Evolutionary conservation across 2,888 invertebrate species (phyloP), one percentile per base, ranked within the genome.

Genomic region (Dolomedes plantarius): DNA sequence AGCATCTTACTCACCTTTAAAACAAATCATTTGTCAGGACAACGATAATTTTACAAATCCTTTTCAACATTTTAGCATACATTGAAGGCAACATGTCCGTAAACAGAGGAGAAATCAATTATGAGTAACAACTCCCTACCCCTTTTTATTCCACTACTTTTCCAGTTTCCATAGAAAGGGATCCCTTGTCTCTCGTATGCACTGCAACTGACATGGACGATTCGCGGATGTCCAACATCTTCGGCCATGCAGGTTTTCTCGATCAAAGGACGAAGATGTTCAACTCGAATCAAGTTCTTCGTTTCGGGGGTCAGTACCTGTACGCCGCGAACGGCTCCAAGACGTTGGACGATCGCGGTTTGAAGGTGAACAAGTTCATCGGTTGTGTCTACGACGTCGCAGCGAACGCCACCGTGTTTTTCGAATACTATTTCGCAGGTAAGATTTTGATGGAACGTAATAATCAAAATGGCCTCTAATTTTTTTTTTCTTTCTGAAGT

Each of bases 381-480:
- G 87, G 82, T 0, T 87, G 87, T 74, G 3, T 82, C 19, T 87
- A 78, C 36, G 78, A 87, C 16, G 6, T 32, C 6, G 19, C 32
- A 0, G 27, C 46, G 1, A 62, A 74, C 19, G 28, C 39, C 0
- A 87, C 87, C 7, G 3, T 82, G 19, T 3, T 16, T 0, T 28
- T 28, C 1, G 50, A 74, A 1, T 80, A 62, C 28, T 46, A 11
- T 7, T 86, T 79, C 31, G 39, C 71, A 7, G 74, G 86, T 80
- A 56, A 76, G 75, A 46, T n/a, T 23, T 46, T 31, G n/a, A n/a
- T n/a, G n/a, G n/a, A n/a, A n/a, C n/a, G n/a, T n/a, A n/a, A n/a
- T n/a, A n/a, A n/a, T n/a, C n/a, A n/a, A n/a, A n/a, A n/a, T n/a
- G n/a, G 0, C 56, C 7, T 9, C 19, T 31, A 5, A 5, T 29